Conservation (phyloP, 1,140 invertebrate genomes). For the Diorhabda carinulata region DNA sequence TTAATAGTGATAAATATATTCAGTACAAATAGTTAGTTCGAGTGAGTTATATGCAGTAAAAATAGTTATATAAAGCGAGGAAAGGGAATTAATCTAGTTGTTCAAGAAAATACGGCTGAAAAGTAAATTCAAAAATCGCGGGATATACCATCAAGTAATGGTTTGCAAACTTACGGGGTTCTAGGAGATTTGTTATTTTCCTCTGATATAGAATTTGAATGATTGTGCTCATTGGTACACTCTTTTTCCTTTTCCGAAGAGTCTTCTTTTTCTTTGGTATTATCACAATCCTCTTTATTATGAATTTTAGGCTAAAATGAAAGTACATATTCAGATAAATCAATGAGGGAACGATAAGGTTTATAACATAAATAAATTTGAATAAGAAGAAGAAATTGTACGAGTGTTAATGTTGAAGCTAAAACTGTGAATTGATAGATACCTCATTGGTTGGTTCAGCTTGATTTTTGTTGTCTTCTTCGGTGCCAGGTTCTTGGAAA, state of each 20-base stretch:
- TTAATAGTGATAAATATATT: too few relatives aligned
- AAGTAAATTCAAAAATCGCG: too few relatives aligned
- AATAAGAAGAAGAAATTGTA: neutral
- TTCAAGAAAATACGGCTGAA: too few relatives aligned
- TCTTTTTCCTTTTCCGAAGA: slow-evolving; percentile 51
- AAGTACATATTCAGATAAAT: neutral
- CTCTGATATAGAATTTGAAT: slow-evolving; percentile 46
- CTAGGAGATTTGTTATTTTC: slow-evolving; percentile 50
- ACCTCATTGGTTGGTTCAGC: slow-evolving; percentile 45
- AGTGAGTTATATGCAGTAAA: too few relatives aligned
- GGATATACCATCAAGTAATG: slow-evolving; percentile 2
- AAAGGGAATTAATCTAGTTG: too few relatives aligned
- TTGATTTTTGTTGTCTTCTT: slow-evolving; percentile 41
- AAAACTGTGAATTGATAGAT: neutral
- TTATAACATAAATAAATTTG: too few relatives aligned
- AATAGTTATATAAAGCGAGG: too few relatives aligned
- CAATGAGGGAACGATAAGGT: too few relatives aligned
- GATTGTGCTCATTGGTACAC: slow-evolving; percentile 29
- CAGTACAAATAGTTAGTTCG: too few relatives aligned
- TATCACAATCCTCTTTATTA: slow-evolving; percentile 39
- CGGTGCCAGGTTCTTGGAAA: slow-evolving; percentile 70
- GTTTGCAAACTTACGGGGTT: slow-evolving; percentile 53
- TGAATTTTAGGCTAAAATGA: slow-evolving; percentile 29
- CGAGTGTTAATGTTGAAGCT: neutral
- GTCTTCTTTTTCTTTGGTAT: slow-evolving; percentile 47